Evolutionary conservation across 2,888 invertebrate species (phyloP).

Genomic region (Cosmia trapezina): DNA sequence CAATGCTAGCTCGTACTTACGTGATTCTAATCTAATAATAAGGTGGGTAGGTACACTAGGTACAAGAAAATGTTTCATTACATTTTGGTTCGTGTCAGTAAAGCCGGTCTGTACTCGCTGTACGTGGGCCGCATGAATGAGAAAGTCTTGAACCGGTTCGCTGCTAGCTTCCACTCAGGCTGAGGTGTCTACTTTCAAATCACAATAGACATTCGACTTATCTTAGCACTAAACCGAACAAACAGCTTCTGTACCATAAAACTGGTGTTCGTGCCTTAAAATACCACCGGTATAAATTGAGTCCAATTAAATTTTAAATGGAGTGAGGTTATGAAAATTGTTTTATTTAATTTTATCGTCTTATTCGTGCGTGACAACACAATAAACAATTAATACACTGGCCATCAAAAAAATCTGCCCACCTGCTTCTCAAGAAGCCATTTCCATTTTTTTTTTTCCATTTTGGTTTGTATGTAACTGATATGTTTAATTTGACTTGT

Average conservation of each 20-base stretch:
- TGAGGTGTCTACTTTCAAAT: conserved; percentile 88
- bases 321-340: conserved; percentile 35
- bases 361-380: conserved; percentile 33
- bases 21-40: conserved; percentile 72
- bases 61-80: conserved; percentile 70
- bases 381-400: conserved; percentile 21
- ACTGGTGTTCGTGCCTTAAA: conserved; percentile 56
- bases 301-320: conserved; percentile 40
- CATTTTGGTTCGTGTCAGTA: conserved; percentile 70
- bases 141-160: conserved; percentile 89
- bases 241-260: conserved; percentile 75
- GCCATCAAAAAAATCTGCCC: not conserved
- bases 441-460: too few relatives aligned
- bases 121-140: conserved; percentile 86
- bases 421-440: too few relatives aligned
- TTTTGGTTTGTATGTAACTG: too few relatives aligned
- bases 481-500: too few relatives aligned
- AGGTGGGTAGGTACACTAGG: conserved; percentile 56
- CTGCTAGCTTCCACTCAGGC: conserved; percentile 78
- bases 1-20: conserved; percentile 61
- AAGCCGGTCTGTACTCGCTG: conserved; percentile 69
- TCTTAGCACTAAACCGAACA: conserved; percentile 72
- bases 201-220: conserved; percentile 85
- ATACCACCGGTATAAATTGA: conserved; percentile 47
- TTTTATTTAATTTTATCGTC: conserved; percentile 33